Evolutionary conservation across 2,888 invertebrate genomes (phyloP).

Genomic region (Caenorhabditis imperialis): DNA sequence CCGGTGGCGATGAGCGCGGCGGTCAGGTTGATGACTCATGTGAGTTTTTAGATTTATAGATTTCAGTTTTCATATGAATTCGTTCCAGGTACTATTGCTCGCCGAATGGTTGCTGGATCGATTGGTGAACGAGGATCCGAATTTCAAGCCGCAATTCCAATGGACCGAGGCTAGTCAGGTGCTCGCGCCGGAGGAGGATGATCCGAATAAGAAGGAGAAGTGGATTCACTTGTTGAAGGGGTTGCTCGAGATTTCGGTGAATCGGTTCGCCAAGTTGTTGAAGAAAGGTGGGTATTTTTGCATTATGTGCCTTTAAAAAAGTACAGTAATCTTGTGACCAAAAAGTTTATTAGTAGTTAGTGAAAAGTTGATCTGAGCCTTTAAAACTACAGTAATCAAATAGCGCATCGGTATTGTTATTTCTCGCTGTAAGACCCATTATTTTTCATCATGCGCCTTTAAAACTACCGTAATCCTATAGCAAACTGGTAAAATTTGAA

Average conservation of each 20-base stretch:
- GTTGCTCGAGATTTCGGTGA: slow-evolving; percentile 23
- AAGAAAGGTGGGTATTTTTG: slow-evolving; percentile 45
- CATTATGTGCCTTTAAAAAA: too few species aligned
- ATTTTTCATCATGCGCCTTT: too few species aligned
- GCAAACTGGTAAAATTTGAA: too few species aligned
- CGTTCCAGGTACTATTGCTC: slow-evolving; percentile 23
- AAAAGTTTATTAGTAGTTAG: too few species aligned
- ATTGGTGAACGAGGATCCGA: slow-evolving; percentile 10
- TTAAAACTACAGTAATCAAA: too few species aligned
- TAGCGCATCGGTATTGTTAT: too few species aligned
- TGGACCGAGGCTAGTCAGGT: not conserved
- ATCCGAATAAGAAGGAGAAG: slow-evolving; percentile 26
- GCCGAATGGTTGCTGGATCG: slow-evolving; percentile 40
- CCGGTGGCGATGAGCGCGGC: slow-evolving; percentile 17
- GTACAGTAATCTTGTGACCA: too few species aligned
- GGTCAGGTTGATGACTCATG: slow-evolving; percentile 26
- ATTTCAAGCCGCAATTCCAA: not conserved
- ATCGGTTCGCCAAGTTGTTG: slow-evolving; percentile 38
- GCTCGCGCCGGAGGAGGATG: slow-evolving; percentile 38
- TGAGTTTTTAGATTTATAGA: slow-evolving; percentile 5
- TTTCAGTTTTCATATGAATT: not conserved
- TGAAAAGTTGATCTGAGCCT: too few species aligned
- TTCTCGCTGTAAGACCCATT: too few species aligned
- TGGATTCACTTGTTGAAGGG: slow-evolving; percentile 19
- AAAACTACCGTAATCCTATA: too few species aligned